phyloP scores from a whole-genome alignment of 2,888 invertebrate species.

The Drosophila aldrichi region DNA sequence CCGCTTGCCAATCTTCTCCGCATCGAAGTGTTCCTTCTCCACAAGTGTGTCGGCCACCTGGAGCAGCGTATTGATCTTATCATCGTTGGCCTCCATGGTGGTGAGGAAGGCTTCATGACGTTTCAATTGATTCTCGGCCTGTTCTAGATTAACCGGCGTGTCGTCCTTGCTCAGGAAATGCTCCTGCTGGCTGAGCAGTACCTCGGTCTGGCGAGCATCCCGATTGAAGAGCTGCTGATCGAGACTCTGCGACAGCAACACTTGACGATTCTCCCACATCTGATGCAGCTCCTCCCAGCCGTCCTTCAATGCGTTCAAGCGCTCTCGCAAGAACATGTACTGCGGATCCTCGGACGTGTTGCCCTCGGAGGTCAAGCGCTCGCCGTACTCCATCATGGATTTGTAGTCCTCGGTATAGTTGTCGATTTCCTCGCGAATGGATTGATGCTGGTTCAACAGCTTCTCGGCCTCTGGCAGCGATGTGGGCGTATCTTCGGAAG shows the following conservation, averaged over 20 bases:
- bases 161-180: slow-evolving; percentile 98
- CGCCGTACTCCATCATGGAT: slow-evolving; percentile 99
- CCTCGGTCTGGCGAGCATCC: slow-evolving; percentile 99
- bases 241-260: slow-evolving; percentile 96
- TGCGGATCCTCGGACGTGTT: slow-evolving; percentile 98
- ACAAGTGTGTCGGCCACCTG: slow-evolving; percentile 96
- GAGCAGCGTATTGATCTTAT: slow-evolving; percentile 98
- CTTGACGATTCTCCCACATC: slow-evolving; percentile 99
- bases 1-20: slow-evolving; percentile 98
- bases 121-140: slow-evolving; percentile 98
- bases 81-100: slow-evolving; percentile 99
- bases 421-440: slow-evolving; percentile 99
- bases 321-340: slow-evolving; percentile 99
- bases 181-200: slow-evolving; percentile 98
- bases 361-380: slow-evolving; percentile 95
- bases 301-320: slow-evolving; percentile 98
- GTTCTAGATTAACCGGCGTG: slow-evolving; percentile 96
- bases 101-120: slow-evolving; percentile 99
- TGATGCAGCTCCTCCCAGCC: slow-evolving; percentile 99
- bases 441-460: slow-evolving; percentile 98
- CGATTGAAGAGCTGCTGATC: slow-evolving; percentile 98
- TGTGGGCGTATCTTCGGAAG: slow-evolving; percentile 97
- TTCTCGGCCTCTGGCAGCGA: slow-evolving; percentile 98
- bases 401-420: slow-evolving; percentile 99
- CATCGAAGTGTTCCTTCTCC: slow-evolving; percentile 97